Percentiles rank a stretch among this genome's conserved stretches.
Conservation (phyloP, 2,797 vertebrate genomes). For the Enteromius treurensis region DNA sequence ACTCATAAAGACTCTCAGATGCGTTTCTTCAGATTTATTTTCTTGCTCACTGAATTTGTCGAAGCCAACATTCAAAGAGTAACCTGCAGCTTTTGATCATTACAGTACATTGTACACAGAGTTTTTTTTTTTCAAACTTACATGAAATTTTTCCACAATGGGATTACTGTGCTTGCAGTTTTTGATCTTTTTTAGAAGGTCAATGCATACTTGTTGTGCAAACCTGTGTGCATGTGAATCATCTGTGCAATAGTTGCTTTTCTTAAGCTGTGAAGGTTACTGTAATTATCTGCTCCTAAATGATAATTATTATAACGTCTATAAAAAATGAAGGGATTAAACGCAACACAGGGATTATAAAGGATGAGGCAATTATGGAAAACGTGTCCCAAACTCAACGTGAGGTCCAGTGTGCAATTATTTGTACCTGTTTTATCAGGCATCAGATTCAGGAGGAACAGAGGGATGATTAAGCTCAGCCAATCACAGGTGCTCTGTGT, state of each 20-base stretch:
- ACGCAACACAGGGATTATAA: conserved; percentile 53
- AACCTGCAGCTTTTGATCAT: conserved; percentile 22
- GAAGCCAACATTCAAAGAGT: conserved; percentile 18
- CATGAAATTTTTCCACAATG: conserved; percentile 1
- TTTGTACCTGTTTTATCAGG: conserved; percentile 46
- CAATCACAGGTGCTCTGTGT: conserved; percentile 11
- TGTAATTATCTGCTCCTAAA: conserved; percentile 56
- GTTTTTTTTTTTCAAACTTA: not conserved
- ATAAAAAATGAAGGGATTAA: conserved; percentile 55
- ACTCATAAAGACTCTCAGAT: not conserved
- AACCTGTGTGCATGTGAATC: not conserved
- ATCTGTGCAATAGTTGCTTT: conserved; percentile 25
- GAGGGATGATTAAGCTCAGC: conserved; percentile 15
- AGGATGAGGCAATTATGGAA: conserved; percentile 56
- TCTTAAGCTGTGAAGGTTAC: conserved; percentile 36
- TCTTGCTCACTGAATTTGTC: conserved; percentile 1
- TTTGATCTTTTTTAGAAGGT: not conserved
- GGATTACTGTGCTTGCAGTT: not conserved
- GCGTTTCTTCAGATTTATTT: conserved; percentile 9
- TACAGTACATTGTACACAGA: not conserved
- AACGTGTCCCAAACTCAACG: conserved; percentile 46
- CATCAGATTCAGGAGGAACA: conserved; percentile 16
- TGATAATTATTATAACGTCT: conserved; percentile 59
- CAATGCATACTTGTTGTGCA: not conserved
- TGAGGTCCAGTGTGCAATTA: conserved; percentile 49